Conservation (phyloP, 1,140 invertebrate species). For the Muscidifurax raptorellus region DNA sequence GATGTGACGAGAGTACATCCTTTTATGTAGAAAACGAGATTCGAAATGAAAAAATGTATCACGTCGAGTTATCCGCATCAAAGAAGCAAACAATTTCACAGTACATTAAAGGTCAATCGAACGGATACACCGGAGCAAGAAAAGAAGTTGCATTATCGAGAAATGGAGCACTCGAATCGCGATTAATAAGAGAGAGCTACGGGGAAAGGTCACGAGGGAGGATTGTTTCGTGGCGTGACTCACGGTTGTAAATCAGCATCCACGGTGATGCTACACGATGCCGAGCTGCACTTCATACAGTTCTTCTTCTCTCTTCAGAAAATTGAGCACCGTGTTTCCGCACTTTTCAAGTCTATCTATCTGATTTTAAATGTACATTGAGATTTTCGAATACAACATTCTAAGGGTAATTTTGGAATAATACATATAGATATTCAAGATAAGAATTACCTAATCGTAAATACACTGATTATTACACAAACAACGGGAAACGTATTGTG, state of each 20-base stretch:
- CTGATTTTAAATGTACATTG: too few relatives aligned
- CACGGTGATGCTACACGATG: slow-evolving; percentile 21
- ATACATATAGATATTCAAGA: too few relatives aligned
- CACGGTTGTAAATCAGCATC: slow-evolving; percentile 61
- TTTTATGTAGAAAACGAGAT: neutral
- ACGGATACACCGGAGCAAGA: neutral
- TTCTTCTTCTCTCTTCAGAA: neutral
- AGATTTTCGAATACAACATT: too few relatives aligned
- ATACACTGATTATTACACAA: too few relatives aligned
- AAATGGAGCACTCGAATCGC: neutral
- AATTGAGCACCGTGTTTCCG: neutral
- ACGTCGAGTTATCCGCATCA: neutral
- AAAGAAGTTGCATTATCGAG: neutral
- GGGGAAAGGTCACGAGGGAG: slow-evolving; percentile 10
- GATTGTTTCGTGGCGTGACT: slow-evolving; percentile 58
- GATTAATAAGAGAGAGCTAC: slow-evolving; percentile 20
- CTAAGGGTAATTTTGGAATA: too few relatives aligned
- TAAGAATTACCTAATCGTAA: too few relatives aligned
- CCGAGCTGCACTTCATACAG: neutral
- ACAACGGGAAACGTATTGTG: too few relatives aligned
- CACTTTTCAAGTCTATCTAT: neutral
- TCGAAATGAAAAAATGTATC: neutral
- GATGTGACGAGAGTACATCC: too few relatives aligned
- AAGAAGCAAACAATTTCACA: too few relatives aligned
- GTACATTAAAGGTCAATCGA: slow-evolving; percentile 30